Percentiles rank a stretch among this genome's conserved stretches.
Evolutionary conservation across 1,140 invertebrate species (phyloP).

Genomic region (Drosophila littoralis): DNA sequence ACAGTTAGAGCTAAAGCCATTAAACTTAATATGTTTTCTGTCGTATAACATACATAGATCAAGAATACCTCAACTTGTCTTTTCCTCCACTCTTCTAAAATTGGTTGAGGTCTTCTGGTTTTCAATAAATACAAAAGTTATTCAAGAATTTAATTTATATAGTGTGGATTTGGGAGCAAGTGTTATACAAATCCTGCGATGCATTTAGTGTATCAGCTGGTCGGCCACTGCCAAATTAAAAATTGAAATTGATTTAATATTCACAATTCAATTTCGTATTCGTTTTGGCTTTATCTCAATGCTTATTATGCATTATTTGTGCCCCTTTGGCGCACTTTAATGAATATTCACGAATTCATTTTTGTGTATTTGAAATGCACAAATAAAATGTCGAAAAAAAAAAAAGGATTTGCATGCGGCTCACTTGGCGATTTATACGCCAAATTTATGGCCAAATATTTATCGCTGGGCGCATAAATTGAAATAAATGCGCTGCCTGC

Average conservation of each 20-base stretch:
- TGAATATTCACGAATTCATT: slow-evolving; percentile 40
- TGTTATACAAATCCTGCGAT: too few species aligned
- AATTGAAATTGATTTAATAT: background rate
- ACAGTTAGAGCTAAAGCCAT: too few species aligned
- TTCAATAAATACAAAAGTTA: too few species aligned
- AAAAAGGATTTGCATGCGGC: slow-evolving; percentile 34
- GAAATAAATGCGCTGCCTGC: slow-evolving; percentile 54
- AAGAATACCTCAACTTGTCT: too few species aligned
- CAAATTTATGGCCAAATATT: slow-evolving; percentile 76
- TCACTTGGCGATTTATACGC: slow-evolving; percentile 53
- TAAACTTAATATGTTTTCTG: too few species aligned
- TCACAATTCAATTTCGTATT: slow-evolving; percentile 38
- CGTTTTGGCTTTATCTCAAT: slow-evolving; percentile 8
- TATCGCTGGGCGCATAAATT: slow-evolving; percentile 68
- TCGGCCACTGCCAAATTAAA: background rate
- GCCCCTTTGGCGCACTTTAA: slow-evolving; percentile 8
- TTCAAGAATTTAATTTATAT: too few species aligned
- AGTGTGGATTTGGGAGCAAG: too few species aligned
- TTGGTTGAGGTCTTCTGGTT: too few species aligned
- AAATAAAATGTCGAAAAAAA: slow-evolving; percentile 12
- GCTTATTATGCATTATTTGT: slow-evolving; percentile 15
- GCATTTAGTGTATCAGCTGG: background rate
- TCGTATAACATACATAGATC: too few species aligned
- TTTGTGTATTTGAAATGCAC: slow-evolving; percentile 32
- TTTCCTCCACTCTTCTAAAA: too few species aligned